phyloP scores from a whole-genome alignment of 2,797 vertebrate genomes.

The Danio choprae region DNA sequence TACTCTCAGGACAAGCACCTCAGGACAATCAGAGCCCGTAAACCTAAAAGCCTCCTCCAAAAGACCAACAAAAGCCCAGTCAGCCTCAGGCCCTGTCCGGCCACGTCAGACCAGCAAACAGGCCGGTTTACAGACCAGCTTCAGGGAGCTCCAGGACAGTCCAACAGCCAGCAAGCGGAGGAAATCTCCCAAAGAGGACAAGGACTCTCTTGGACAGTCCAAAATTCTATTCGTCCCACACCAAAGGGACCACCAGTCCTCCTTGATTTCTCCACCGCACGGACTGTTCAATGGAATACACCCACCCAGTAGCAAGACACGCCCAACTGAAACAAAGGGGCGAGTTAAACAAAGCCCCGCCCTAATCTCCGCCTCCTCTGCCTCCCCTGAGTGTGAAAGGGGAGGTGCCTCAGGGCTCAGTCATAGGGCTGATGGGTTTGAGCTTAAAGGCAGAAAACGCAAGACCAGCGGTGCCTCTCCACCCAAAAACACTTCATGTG shows the following conservation, averaged over 20 bases:
- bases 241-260: conserved; percentile 52
- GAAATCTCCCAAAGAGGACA: conserved; percentile 59
- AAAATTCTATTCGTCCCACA: conserved; percentile 62
- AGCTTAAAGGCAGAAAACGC: conserved; percentile 80
- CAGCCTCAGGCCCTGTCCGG: conserved; percentile 69
- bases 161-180: conserved; percentile 71
- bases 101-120: conserved; percentile 73
- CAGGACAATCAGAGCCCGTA: conserved; percentile 77
- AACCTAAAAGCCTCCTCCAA: conserved; percentile 58
- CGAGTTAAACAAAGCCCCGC: conserved; percentile 62
- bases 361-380: conserved; percentile 51
- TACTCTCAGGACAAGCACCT: conserved; percentile 69
- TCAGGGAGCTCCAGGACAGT: conserved; percentile 54
- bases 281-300: conserved; percentile 73
- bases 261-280: conserved; percentile 64
- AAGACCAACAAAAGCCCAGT: conserved; percentile 61
- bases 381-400: conserved; percentile 58
- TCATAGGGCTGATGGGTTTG: conserved; percentile 67
- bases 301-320: conserved; percentile 66
- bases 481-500: conserved; percentile 56
- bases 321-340: conserved; percentile 58
- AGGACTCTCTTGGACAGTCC: conserved; percentile 67
- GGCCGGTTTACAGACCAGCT: conserved; percentile 52
- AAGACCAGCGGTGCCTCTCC: conserved; percentile 73
- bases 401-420: conserved; percentile 56